Base-by-base conservation (phyloP, 1,140 invertebrate genomes). In the Plutomurus gul region DNA sequence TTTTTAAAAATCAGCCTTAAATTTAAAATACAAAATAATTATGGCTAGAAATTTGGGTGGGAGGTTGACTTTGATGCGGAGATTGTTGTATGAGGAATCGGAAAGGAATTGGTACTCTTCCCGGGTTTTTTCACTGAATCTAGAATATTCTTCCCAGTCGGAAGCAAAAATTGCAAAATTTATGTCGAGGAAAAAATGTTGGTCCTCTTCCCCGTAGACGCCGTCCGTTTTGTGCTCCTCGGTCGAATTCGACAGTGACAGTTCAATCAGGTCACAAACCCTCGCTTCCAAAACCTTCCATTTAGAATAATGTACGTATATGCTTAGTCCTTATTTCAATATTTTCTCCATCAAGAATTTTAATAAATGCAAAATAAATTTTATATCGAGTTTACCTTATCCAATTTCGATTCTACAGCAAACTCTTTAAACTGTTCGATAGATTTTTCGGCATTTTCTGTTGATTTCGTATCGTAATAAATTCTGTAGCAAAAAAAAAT, bases 151-250 rank as follows among this genome's bases (percentile, higher is more conserved):
- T 79, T 88, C 87, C 30, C 87, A 82, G 3, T 85, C 81, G 33
- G 87, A 85, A 20, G 51, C 90, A 43, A 91, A 84, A 74, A 89
- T 85, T 36, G 87, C 88, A 88, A 91, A 90, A 82, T 91, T 90
- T 78, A 91, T 86, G 84, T 91, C 90, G 65, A 91, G 84, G 49
- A 91, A 88, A 84, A 89, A 91, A 84, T 91, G 90, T 79, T 86
- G 86, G 84, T 91, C 90, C 65, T 90, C 89, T 65, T 84, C 84
- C n/a, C 90, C 90, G 83, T 85, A 90, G 25, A 85, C 85, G 70
- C 88, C 89, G 25, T 87, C 87, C 18, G 87, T 86, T 84, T 89
- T 89, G 84, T 91, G 89, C 60, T 89, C 90, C 43, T 91, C 90
- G 6, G 90, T 91, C 80, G 89, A 89, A 78, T 90, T 88, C 16